Evolutionary conservation across 64 coral and sea anemone species (phyloP), one percentile per base, ranked within the genome.

Genomic region (Actinia tenebrosa): DNA sequence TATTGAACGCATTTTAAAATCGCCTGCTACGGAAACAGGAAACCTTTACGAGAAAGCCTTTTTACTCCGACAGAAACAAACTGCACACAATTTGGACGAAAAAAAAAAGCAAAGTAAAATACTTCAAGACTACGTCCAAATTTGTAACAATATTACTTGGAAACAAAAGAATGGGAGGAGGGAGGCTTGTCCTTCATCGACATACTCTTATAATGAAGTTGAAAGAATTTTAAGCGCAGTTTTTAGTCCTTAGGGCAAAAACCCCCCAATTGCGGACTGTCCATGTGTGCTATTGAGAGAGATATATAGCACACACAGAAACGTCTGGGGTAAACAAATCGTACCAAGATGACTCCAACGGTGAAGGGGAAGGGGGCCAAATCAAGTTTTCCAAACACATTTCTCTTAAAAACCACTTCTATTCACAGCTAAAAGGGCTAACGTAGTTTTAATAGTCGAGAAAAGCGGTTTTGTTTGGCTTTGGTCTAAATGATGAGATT

Each of bases 11-110:
- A 53, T 83, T 85, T 85, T 61, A 85, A 59, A 27, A 45, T 54
- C 83, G 55, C 50, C 60, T 85, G 30, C 83, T 43, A 61, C 83
- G 83, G 83, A 85, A 85, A 85, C 83, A 60, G 83, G 56, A 85
- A 85, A 83, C 80, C 45, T 58, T 58, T 83, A 53, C 30, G 45
- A 53, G 45, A 83, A 83, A 83, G 80, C 54, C 53, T 19, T 83
- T 83, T 83, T 83, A 44, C 22, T 3, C 5, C n/a, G 45, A 85
- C 18, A 61, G 6, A 44, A 85, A 85, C 19, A 61, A 64, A 85
- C n/a, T 59, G 55, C 54, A 62, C 83, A 85, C 16, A 15, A 54
- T 37, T 84, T 85, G 56, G 56, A 64, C 7, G n/a, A 42, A n/a
- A 61, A 43, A 47, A 61, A 61, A 60, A 17, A 0, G 27, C 15